Evolutionary conservation across 2,888 invertebrate species (phyloP).

Genomic region (Chrysina gloriosa): DNA sequence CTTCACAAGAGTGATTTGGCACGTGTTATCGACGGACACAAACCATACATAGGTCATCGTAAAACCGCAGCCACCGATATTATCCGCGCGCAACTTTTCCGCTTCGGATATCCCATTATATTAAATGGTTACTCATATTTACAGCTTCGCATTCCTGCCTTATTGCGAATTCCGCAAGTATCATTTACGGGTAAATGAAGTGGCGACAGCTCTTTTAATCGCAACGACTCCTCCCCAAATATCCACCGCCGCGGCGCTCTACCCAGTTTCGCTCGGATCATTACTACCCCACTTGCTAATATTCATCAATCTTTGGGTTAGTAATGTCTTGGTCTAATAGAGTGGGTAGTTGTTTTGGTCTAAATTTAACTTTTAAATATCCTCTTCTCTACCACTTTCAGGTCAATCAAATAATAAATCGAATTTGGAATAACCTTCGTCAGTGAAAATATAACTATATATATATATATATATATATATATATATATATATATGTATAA

Average conservation of each 20-base stretch:
- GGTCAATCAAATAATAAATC: too few species aligned
- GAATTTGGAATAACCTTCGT: too few species aligned
- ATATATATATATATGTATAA: too few species aligned
- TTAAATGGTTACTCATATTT: slow-evolving; percentile 65
- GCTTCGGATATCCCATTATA: slow-evolving; percentile 51
- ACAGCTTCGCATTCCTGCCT: slow-evolving; percentile 64
- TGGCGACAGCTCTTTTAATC: slow-evolving; percentile 54
- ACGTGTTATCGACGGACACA: not conserved
- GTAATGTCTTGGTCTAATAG: too few species aligned
- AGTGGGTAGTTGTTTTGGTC: too few species aligned
- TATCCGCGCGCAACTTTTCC: slow-evolving; percentile 10
- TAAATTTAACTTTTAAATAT: too few species aligned
- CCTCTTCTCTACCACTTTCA: too few species aligned
- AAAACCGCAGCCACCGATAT: slow-evolving; percentile 20
- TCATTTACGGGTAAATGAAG: slow-evolving; percentile 62
- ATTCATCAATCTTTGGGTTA: too few species aligned
- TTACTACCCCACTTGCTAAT: not conserved
- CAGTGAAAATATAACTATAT: too few species aligned
- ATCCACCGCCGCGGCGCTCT: not conserved
- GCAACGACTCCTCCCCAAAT: slow-evolving; percentile 23
- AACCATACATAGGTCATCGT: slow-evolving; percentile 15
- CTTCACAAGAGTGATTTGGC: not conserved
- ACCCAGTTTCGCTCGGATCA: too few species aligned
- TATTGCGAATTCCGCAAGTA: slow-evolving; percentile 67
- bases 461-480: too few species aligned